Conservation (phyloP, 2,888 invertebrate genomes). For the Thyatira batis region DNA sequence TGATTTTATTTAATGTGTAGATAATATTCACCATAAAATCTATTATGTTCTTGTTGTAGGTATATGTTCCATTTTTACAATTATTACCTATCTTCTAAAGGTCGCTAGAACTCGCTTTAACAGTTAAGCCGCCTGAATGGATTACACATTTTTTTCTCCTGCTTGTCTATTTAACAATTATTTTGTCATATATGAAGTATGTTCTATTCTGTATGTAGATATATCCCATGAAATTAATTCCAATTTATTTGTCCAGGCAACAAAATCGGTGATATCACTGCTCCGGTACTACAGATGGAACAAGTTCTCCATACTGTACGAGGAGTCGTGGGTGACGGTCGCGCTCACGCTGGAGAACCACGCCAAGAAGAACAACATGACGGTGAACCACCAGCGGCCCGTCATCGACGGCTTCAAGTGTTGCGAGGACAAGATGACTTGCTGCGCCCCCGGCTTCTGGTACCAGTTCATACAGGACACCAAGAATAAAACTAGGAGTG, state of each 20-base stretch:
- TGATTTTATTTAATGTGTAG: too few species aligned
- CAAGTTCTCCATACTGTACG: constrained; percentile 94
- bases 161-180: too few species aligned
- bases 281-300: constrained; percentile 96
- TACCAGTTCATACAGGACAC: constrained; percentile 93
- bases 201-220: too few species aligned
- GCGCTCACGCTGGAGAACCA: constrained; percentile 90
- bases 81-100: too few species aligned
- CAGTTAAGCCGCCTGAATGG: too few species aligned
- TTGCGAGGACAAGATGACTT: constrained; percentile 88
- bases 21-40: too few species aligned
- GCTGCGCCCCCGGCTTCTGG: constrained; percentile 91
- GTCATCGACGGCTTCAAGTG: constrained; percentile 89
- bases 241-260: constrained; percentile 85
- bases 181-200: too few species aligned
- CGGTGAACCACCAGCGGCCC: constrained; percentile 89
- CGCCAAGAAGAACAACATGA: constrained; percentile 90
- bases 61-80: too few species aligned
- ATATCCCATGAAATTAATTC: too few species aligned
- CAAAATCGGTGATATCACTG: constrained; percentile 96
- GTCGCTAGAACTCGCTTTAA: too few species aligned
- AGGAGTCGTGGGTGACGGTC: constrained; percentile 91
- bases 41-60: too few species aligned
- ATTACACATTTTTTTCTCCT: too few species aligned
- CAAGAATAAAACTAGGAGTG: constrained; percentile 92